These are phyloP conservation scores for Calliopum simillimum DNA, from an alignment of 2,888 invertebrate genomes.

Conservation along the genomic window DNA sequence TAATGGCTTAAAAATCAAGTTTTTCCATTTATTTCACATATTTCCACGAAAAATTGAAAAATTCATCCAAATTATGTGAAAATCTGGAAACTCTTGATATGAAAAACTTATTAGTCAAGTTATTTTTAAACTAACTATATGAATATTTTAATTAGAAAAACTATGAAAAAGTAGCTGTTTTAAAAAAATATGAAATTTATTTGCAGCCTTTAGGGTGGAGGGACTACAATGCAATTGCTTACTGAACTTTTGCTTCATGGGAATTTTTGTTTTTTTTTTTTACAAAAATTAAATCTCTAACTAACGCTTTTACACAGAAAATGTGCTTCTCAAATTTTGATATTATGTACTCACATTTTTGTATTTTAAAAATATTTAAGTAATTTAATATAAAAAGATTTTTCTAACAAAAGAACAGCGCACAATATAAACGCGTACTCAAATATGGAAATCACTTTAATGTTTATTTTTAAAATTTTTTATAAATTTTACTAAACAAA, in stretches of 20 bases:
- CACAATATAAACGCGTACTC: neutral
- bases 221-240: slow-evolving; percentile 28
- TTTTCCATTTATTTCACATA: slow-evolving; percentile 34
- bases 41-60: slow-evolving; percentile 6
- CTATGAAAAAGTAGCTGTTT: neutral
- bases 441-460: neutral
- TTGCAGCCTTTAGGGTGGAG: slow-evolving; percentile 29
- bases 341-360: neutral
- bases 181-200: neutral
- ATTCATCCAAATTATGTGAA: slow-evolving; percentile 20
- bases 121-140: too few species aligned
- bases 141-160: too few species aligned
- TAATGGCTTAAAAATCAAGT: neutral
- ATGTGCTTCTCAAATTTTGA: neutral
- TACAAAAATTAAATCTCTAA: neutral
- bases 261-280: neutral
- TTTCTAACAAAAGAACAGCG: neutral
- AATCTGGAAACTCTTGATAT: slow-evolving; percentile 31
- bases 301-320: too few species aligned
- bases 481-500: too few species aligned
- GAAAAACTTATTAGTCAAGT: neutral
- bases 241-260: slow-evolving; percentile 15
- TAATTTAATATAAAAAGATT: neutral
- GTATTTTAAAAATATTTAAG: too few species aligned
- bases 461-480: too few species aligned